Conservation (phyloP, 2,797 vertebrate genomes). For the Rhinichthys osculus region DNA sequence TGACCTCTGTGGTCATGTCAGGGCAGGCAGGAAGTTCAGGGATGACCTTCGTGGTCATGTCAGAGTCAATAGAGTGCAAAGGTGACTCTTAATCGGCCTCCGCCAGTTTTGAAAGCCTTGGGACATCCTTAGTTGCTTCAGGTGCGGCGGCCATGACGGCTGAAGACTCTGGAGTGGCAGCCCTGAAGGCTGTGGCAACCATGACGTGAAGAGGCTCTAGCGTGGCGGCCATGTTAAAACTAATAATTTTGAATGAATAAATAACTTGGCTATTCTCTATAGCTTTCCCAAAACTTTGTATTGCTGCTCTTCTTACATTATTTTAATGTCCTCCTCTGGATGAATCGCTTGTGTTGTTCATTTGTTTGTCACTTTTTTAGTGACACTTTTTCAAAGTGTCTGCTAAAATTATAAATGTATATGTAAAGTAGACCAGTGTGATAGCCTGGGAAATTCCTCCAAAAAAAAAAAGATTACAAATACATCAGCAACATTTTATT, state of each 20-base stretch:
- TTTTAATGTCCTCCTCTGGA: neutral
- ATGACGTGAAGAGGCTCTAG: too few relatives aligned
- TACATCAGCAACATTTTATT: neutral
- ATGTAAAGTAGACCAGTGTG: neutral
- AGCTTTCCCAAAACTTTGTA: neutral
- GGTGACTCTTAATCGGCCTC: too few relatives aligned
- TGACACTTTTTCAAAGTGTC: too few relatives aligned
- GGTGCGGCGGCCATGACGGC: too few relatives aligned
- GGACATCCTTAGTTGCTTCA: too few relatives aligned
- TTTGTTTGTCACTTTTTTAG: neutral
- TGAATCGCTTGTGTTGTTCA: neutral
- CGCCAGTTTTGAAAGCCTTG: too few relatives aligned
- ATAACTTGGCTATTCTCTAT: neutral
- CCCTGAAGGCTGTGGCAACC: too few relatives aligned
- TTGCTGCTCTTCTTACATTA: neutral
- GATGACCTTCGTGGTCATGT: too few relatives aligned
- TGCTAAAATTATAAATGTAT: constrained; percentile 19
- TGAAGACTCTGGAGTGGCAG: too few relatives aligned
- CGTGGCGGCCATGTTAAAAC: neutral
- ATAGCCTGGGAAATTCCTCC: neutral
- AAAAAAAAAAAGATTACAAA: neutral
- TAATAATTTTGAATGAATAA: neutral
- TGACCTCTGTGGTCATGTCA: too few relatives aligned
- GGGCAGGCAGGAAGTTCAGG: too few relatives aligned
- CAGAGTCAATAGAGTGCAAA: too few relatives aligned